Evolutionary conservation across 1,140 invertebrate species (phyloP), one percentile per base, ranked within the genome.

Genomic region (Leptinotarsa texana): DNA sequence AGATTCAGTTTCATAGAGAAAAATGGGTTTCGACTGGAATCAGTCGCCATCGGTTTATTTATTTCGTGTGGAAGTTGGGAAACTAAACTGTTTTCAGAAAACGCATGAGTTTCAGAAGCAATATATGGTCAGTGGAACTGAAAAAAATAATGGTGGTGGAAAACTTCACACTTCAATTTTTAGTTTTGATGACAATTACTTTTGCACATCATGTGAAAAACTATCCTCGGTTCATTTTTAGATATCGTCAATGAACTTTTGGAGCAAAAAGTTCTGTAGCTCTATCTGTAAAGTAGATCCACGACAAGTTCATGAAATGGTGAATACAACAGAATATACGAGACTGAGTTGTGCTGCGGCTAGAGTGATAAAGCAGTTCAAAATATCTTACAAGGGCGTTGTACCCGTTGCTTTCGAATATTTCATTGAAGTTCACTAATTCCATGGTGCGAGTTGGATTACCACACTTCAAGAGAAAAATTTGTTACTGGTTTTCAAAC

Each of bases 261-360:
- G 4, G 27, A 27, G 27, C 6, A 0, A 0, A 27, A 27, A 5
- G 27, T 27, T 27, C 22, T 24, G 22, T 24, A 24, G 0, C 22
- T 24, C 2, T 24, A 24, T 24, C 22, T 24, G 3, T 24, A 24
- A 24, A 24, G 22, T 24, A 24, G 22, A 21, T 21, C 21, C 21
- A 72, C 91, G 91, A 80, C 85, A 85, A 68, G 85, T 92, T 47
- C 88, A 90, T 76, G 86, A 92, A 76, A 87, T 93, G 63, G 88
- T 95, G n/a, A 92, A 94, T 84, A 93, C 92, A 4, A 85, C 95
- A n/a, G 90, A 91, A 78, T 93, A 93, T 82, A 93, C 91, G 27
- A 92, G 90, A 68, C 87, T 97, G 72, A 91, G 92, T 79, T 97
- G 95, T 84, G 87, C 95, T 65, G 93, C 94, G 5, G 94, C 95